These are phyloP conservation scores for Prolemur simus DNA, from an alignment of 2,113 vertebrate genomes.

Conservation along the genomic window DNA sequence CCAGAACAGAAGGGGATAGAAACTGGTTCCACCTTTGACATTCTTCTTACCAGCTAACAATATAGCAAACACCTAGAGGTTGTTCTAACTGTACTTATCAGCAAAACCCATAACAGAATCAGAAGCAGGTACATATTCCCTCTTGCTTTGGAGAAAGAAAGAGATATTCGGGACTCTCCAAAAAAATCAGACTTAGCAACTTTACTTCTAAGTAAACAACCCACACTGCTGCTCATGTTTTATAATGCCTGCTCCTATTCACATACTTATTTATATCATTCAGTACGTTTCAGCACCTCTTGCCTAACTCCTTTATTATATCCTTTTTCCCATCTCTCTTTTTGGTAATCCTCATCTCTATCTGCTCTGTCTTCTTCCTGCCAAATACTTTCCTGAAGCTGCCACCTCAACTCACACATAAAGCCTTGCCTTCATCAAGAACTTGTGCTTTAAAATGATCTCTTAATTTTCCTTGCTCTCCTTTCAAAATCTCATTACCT, in stretches of 20 bases:
- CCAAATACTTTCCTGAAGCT: not conserved
- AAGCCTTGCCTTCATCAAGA: conserved; percentile 29
- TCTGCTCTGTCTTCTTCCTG: not conserved
- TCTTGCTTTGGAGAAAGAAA: not conserved
- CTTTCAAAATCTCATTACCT: conserved; percentile 34
- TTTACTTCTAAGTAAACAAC: not conserved
- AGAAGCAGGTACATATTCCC: not conserved
- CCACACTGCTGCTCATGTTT: not conserved
- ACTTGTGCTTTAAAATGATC: not conserved
- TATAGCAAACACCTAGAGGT: not conserved
- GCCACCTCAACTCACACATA: not conserved
- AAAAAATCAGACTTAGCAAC: not conserved
- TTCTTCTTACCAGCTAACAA: conserved; percentile 24
- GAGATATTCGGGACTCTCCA: not conserved
- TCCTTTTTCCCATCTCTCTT: not conserved
- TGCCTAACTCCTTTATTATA: not conserved
- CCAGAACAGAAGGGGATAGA: not conserved
- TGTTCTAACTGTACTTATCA: conserved; percentile 40
- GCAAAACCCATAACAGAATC: not conserved
- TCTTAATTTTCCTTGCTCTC: not conserved
- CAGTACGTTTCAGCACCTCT: not conserved
- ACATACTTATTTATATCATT: not conserved
- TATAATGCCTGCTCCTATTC: not conserved
- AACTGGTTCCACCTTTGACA: not conserved
- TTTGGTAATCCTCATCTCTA: not conserved